A percentile compares a stretch with the other conserved stretches of the same genome.
phyloP scores from a whole-genome alignment of 2,113 vertebrate genomes.

The Monopterus albus region DNA sequence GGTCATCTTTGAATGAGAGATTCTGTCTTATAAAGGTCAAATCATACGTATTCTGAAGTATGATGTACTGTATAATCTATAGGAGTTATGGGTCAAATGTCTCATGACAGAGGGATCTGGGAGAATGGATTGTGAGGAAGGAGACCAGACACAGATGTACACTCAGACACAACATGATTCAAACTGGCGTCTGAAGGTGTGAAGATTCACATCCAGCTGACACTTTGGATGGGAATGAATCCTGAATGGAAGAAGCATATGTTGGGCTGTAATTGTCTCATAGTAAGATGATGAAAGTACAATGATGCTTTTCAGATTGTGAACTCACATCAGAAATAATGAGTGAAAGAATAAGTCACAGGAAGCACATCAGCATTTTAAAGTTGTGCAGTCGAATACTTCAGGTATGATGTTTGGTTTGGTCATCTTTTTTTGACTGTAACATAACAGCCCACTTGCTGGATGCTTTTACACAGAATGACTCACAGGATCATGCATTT shows the following conservation, averaged over 20 bases:
- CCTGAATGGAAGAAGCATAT: constrained; percentile 54
- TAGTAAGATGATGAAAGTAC: constrained; percentile 45
- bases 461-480: constrained; percentile 61
- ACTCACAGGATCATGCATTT: constrained; percentile 54
- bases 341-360: neutral
- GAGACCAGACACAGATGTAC: constrained; percentile 20
- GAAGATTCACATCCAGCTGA: constrained; percentile 15
- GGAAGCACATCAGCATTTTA: neutral
- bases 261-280: constrained; percentile 44
- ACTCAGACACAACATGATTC: constrained; percentile 27
- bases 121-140: constrained; percentile 31
- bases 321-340: constrained; percentile 8
- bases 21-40: constrained; percentile 48
- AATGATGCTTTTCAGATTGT: constrained; percentile 6
- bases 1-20: constrained; percentile 54
- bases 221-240: constrained; percentile 10
- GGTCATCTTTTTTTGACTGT: constrained; percentile 24
- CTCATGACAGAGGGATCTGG: constrained; percentile 27
- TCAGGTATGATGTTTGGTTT: neutral
- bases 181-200: constrained; percentile 4
- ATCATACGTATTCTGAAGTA: constrained; percentile 38
- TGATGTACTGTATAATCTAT: constrained; percentile 68
- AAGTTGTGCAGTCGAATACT: neutral
- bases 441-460: constrained; percentile 39
- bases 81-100: constrained; percentile 35